Base-by-base conservation (phyloP, 2,888 invertebrate genomes). In the Vanessa cardui region DNA sequence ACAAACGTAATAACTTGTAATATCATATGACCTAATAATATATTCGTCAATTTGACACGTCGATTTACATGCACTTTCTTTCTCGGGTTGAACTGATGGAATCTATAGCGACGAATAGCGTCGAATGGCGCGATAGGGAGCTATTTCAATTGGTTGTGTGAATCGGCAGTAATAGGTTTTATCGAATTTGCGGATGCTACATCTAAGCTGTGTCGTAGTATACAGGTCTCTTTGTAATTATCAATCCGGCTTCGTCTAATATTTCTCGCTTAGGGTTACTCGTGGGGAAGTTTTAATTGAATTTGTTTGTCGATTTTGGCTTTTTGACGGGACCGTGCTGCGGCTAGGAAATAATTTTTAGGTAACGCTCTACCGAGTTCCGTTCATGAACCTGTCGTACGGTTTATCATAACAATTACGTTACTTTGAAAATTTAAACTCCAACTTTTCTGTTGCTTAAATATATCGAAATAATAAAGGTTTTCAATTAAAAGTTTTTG, bases 191-290 rank as follows among this genome's bases (percentile, higher is more conserved):
- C n/a, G n/a, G n/a, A n/a, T n/a, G n/a, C n/a, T n/a, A n/a, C n/a
- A n/a, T n/a, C n/a, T n/a, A n/a, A n/a, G n/a, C n/a, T n/a, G n/a
- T n/a, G n/a, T n/a, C n/a, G n/a, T n/a, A n/a, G n/a, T n/a, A n/a
- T n/a, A n/a, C n/a, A n/a, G n/a, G n/a, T n/a, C 83, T 84, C 84
- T 88, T 89, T 90, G 87, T 88, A 87, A 90, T 91, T 89, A 91
- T 91, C 88, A 89, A 90, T 90, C 82, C 85, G 82, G 85, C 82
- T 86, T 86, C 85, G 84, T 88, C 86, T 89, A 85, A 88, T 84
- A 85, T 83, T 84, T 79, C 77, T 79, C 79, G 83, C 86, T 81
- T 87, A 83, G 83, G 85, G 84, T 89, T 87, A 88, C 84, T 80
- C 81, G 82, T 78, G 73, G 80, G 74, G 82, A 92, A 92, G 83